Base-by-base conservation (phyloP, 2,797 vertebrate species). In the Periparus ater region DNA sequence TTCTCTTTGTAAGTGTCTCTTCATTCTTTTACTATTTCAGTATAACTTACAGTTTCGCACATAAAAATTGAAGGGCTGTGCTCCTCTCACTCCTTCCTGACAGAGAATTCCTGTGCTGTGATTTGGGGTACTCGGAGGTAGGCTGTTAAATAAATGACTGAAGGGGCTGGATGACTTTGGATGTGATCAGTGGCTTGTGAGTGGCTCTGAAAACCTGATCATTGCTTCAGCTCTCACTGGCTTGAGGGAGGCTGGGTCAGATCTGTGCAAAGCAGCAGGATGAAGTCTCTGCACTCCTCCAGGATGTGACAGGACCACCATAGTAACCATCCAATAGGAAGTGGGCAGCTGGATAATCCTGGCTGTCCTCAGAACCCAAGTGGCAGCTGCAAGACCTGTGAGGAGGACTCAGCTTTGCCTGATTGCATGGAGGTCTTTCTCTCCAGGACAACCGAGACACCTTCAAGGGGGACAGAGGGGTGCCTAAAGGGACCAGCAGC, bases 1-100 rank as follows among this genome's bases (percentile, higher is more conserved):
- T 95, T 96, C 81, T 96, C 84, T 94, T 85, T 92, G 13, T 85
- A 62, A 89, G n/a, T 76, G 60, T 72, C 79, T 89, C 85, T 93
- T 93, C 65, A 58, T 92, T 93, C 21, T 70, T 85, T 91, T 78
- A 71, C 42, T 84, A 26, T 78, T 88, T 84, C 63, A 47, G 11
- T 78, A 36, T 78, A 78, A 62, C 58, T 85, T 89, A 61, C 23
- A 55, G 26, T 78, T 58, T 88, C 55, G 76, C 42, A 78, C 32
- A 17, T 60, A 85, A 38, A 60, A 67, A 16, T 26, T 30, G 86
- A 57, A 85, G 42, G 45, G 9, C 38, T 91, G 1, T 80, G 32
- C 57, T 80, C 30, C 10, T 91, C 61, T 93, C 45, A 10, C 25
- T 83, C 38, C 30, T 75, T 80, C 58, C 51, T 65, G 57, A 21